phyloP scores from a whole-genome alignment of 1,140 invertebrate genomes.

The Limonius californicus region DNA sequence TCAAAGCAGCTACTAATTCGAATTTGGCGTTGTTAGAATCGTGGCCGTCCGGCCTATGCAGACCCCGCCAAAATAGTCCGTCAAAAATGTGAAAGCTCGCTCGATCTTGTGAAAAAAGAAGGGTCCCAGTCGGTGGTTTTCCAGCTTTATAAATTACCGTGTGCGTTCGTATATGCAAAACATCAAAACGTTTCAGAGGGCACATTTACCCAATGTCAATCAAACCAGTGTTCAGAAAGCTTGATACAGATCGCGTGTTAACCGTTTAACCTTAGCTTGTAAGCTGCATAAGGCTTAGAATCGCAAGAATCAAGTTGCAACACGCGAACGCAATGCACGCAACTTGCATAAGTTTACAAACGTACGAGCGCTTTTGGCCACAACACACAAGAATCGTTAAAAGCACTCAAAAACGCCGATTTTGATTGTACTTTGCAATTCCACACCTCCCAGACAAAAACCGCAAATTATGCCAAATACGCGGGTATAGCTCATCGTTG shows the following conservation, averaged over 20 bases:
- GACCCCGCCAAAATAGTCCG: background rate
- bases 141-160: slow-evolving; percentile 19
- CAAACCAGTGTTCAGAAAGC: slow-evolving; percentile 27
- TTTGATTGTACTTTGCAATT: background rate
- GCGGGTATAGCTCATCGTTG: background rate
- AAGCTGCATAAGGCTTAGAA: slow-evolving; percentile 22
- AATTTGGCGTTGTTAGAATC: slow-evolving; percentile 10
- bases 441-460: background rate
- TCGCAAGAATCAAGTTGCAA: slow-evolving; percentile 23
- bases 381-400: background rate
- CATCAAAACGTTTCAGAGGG: slow-evolving; percentile 29
- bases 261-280: slow-evolving; percentile 20
- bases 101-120: background rate
- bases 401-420: background rate
- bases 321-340: slow-evolving; percentile 32
- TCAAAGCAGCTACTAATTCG: slow-evolving; percentile 12
- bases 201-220: slow-evolving; percentile 33
- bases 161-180: slow-evolving; percentile 26
- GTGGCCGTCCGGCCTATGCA: background rate
- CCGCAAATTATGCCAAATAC: background rate
- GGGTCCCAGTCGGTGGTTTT: background rate
- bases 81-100: slow-evolving; percentile 1
- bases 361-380: slow-evolving; percentile 9
- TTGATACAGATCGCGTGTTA: slow-evolving; percentile 32
- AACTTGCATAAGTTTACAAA: slow-evolving; percentile 34